A percentile compares a stretch with the other conserved stretches of the same genome.
phyloP scores from a whole-genome alignment of 2,888 invertebrate genomes.

The Girardia tigrina region DNA sequence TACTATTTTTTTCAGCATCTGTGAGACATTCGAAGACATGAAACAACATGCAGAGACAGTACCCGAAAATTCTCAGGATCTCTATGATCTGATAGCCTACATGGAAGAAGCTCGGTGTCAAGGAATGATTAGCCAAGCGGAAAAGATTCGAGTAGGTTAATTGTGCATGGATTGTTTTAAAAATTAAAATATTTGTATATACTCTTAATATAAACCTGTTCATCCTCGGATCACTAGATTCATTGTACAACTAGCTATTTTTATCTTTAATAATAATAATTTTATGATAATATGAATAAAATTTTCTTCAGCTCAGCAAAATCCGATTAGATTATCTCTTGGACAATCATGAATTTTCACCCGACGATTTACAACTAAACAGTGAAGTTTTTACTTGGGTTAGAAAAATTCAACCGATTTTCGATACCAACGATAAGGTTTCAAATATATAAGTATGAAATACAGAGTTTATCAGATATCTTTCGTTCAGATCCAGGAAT shows the following conservation, averaged over 20 bases:
- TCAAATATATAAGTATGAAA: slow-evolving; percentile 15
- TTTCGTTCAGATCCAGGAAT: slow-evolving; percentile 58
- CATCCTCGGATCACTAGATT: no score
- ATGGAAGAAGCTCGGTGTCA: slow-evolving; percentile 66
- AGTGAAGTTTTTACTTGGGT: slow-evolving; percentile 72
- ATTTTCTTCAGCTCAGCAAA: slow-evolving; percentile 47
- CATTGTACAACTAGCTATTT: no score
- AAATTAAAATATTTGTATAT: no score
- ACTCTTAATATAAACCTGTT: no score
- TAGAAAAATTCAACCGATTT: slow-evolving; percentile 64
- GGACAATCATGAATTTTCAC: slow-evolving; percentile 62
- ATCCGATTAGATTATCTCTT: slow-evolving; percentile 55
- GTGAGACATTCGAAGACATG: slow-evolving; percentile 60
- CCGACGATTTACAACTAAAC: slow-evolving; percentile 66
- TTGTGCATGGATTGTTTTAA: no score
- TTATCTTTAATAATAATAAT: neutral
- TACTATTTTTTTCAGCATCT: slow-evolving; percentile 52
- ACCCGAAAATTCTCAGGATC: slow-evolving; percentile 66
- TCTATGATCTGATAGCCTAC: slow-evolving; percentile 66
- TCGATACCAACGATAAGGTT: slow-evolving; percentile 63
- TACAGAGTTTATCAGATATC: no score
- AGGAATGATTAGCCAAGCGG: slow-evolving; percentile 59
- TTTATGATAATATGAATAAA: neutral
- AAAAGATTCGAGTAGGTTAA: slow-evolving; percentile 58
- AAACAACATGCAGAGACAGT: slow-evolving; percentile 59